These are phyloP conservation scores for Nycticebus coucang DNA, from an alignment of 2,113 vertebrate genomes.

Conservation along the genomic window DNA sequence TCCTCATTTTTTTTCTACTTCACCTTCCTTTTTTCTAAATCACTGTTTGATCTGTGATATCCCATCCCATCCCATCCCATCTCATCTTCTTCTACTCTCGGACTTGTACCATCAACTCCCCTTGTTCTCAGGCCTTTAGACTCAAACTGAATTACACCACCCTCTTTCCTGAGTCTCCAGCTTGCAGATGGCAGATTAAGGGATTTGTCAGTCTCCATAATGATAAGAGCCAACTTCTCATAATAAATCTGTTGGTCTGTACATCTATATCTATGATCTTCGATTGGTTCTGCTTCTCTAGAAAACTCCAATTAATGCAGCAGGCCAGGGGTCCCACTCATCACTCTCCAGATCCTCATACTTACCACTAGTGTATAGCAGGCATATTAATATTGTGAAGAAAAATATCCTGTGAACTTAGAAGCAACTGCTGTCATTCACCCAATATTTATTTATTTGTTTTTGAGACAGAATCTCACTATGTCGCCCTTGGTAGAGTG, in stretches of 20 bases:
- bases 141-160: background rate
- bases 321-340: background rate
- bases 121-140: background rate
- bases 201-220: background rate
- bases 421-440: background rate
- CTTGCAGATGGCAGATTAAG: background rate
- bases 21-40: background rate
- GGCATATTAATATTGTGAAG: background rate
- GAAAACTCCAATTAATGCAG: background rate
- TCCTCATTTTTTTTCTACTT: accelerated
- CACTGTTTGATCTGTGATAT: background rate
- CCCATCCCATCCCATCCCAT: background rate
- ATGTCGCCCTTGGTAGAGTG: too few species aligned
- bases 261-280: background rate
- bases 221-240: background rate
- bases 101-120: too few species aligned
- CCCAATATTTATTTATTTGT: background rate
- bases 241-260: background rate
- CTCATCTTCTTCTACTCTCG: background rate
- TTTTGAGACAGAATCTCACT: too few species aligned
- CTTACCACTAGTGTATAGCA: too few species aligned
- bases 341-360: background rate
- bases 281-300: background rate
- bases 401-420: background rate
- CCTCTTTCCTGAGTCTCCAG: background rate